These are phyloP conservation scores for Lasioglossum lativentre DNA, from an alignment of 2,888 invertebrate species.

Conservation along the genomic window DNA sequence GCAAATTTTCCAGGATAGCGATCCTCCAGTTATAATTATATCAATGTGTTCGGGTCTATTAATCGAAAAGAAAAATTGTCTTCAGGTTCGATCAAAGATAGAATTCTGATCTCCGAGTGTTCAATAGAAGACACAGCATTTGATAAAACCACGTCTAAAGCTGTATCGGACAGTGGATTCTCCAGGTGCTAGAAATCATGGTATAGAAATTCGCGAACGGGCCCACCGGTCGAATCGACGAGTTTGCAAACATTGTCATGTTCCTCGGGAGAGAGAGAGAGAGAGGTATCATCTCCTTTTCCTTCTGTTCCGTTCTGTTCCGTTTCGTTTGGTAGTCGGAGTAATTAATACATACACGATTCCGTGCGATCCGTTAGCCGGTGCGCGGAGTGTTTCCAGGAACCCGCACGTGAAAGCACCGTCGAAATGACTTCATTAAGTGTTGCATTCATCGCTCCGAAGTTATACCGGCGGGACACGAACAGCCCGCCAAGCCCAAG, in stretches of 20 bases:
- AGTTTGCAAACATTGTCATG: not conserved
- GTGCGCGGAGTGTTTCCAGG: conserved; percentile 8
- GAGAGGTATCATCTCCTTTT: not conserved
- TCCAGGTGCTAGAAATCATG: too few species aligned
- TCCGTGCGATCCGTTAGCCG: conserved; percentile 9
- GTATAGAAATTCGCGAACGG: not conserved
- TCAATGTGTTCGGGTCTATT: too few species aligned
- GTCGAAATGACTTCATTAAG: conserved; percentile 19
- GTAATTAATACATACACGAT: conserved; percentile 21
- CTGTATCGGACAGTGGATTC: not conserved
- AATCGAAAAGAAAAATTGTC: too few species aligned
- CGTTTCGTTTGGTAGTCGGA: not conserved
- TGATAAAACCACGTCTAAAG: too few species aligned
- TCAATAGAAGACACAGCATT: too few species aligned
- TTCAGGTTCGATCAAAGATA: too few species aligned
- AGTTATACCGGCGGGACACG: conserved; percentile 18
- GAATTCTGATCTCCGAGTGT: not conserved
- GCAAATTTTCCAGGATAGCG: too few species aligned
- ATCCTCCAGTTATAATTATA: too few species aligned
- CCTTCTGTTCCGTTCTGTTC: not conserved
- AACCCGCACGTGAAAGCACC: conserved; percentile 12
- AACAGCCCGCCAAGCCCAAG: conserved; percentile 4
- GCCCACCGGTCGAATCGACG: not conserved
- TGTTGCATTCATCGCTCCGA: conserved; percentile 15
- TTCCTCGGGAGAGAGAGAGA: too few species aligned